Evolutionary conservation across 2,888 invertebrate genomes (phyloP), one percentile per base, ranked within the genome.

Genomic region (Heliconius charithonia): DNA sequence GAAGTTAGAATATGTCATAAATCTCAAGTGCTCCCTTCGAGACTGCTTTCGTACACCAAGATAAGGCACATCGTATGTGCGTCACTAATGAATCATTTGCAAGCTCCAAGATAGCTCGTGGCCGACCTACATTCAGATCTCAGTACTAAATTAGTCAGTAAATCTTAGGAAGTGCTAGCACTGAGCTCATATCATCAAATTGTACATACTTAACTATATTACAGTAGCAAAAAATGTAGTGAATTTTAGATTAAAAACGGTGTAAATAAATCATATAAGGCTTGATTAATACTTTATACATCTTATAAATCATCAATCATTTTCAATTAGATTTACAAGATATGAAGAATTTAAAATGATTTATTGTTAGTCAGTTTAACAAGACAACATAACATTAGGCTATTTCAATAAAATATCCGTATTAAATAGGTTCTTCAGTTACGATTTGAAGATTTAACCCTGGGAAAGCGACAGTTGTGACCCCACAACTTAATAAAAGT

Each of bases 71-170:
- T 78, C 76, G 78, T 63, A 70, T 76, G 69, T 79, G 74, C 73
- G 78, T 80, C 78, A 77, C 77, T 77, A 78, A 81, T 82, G 80
- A 78, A 82, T 81, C 79, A 81, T 81, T 81, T 77, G 80, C 78
- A 77, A 79, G 78, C 79, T 78, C 77, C 79, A 76, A 78, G 81
- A 79, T 73, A 76, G 77, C 78, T 76, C 77, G 79, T 59, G 75
- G 79, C 62, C 79, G 79, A 81, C 80, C 80, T 77, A 81, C 75
- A 81, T 81, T 80, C 80, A 73, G 75, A 74, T 78, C 67, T 66
- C 29, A 73, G 71, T 45, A 81, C 75, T 75, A 76, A 80, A 79
- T 80, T 80, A 78, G 81, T 72, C 76, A 77, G 78, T 80, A 81
- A 76, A 78, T 81, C 81, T 69, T 67, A 32, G 71, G 69, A 80